Conservation (phyloP, 2,888 invertebrate species). For the Andricus curvator region DNA sequence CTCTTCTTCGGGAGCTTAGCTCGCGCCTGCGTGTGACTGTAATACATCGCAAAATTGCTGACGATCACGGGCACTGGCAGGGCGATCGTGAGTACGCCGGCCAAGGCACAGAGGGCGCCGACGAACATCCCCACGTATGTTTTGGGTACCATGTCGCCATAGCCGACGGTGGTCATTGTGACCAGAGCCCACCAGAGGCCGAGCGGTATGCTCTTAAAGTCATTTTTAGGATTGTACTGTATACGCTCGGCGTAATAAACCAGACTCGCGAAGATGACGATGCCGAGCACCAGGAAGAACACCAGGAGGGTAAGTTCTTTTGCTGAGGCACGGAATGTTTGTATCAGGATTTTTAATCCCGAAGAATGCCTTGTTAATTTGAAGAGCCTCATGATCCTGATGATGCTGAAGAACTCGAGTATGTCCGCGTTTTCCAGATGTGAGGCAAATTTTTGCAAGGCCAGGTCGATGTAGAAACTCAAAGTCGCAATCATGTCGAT, state of each 20-base stretch:
- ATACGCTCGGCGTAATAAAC: slow-evolving; percentile 99
- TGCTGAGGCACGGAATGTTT: slow-evolving; percentile 97
- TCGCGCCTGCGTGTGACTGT: slow-evolving; percentile 96
- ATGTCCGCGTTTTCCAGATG: slow-evolving; percentile 97
- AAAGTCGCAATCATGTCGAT: slow-evolving; percentile 99
- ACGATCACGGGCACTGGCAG: slow-evolving; percentile 99
- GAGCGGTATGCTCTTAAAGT: slow-evolving; percentile 98
- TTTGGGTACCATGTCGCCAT: slow-evolving; percentile 99
- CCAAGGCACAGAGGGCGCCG: slow-evolving; percentile 97
- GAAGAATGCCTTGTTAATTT: slow-evolving; percentile 98
- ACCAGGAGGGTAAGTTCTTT: slow-evolving; percentile 97
- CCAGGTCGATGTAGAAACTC: slow-evolving; percentile 98
- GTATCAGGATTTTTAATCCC: slow-evolving; percentile 98
- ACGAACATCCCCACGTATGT: slow-evolving; percentile 99
- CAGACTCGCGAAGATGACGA: slow-evolving; percentile 96
- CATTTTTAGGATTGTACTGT: slow-evolving; percentile 96
- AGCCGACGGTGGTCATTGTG: slow-evolving; percentile 99
- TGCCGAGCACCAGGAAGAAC: slow-evolving; percentile 98
- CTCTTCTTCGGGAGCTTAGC: slow-evolving; percentile 99
- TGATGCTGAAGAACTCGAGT: slow-evolving; percentile 98
- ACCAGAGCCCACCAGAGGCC: slow-evolving; percentile 99
- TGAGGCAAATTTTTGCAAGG: slow-evolving; percentile 92
- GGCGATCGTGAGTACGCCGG: slow-evolving; percentile 99
- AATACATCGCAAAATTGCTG: slow-evolving; percentile 98
- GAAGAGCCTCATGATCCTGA: slow-evolving; percentile 98